These are phyloP conservation scores for Glaucopsyche alexis DNA, from an alignment of 2,888 invertebrate species.

Conservation along the genomic window DNA sequence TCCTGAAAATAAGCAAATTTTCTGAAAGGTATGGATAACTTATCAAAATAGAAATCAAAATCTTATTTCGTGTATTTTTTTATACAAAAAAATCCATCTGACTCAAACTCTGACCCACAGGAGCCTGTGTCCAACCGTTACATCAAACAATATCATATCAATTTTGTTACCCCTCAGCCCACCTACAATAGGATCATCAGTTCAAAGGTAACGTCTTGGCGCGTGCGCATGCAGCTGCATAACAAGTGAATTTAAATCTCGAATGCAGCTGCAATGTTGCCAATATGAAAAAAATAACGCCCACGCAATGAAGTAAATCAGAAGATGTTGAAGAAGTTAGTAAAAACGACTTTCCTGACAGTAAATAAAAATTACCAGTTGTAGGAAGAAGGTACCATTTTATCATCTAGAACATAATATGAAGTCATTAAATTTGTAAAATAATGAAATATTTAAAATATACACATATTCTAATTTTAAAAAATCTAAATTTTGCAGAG, in stretches of 20 bases:
- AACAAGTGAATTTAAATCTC: constrained; percentile 35
- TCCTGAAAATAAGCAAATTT: too few species aligned
- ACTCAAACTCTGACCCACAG: background rate
- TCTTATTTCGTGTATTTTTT: background rate
- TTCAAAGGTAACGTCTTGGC: constrained; percentile 50
- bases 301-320: constrained; percentile 3
- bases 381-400: too few species aligned
- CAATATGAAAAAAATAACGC: background rate
- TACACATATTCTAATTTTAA: too few species aligned
- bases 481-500: too few species aligned
- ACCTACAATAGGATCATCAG: constrained; percentile 38
- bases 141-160: background rate
- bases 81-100: background rate
- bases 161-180: constrained; percentile 34
- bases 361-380: too few species aligned
- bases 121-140: background rate
- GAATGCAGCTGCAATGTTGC: constrained; percentile 27
- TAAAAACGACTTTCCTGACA: too few species aligned
- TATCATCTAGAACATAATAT: too few species aligned
- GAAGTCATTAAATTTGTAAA: too few species aligned
- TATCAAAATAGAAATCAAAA: background rate
- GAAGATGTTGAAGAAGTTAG: background rate
- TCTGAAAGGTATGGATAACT: too few species aligned
- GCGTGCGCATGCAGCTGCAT: constrained; percentile 47
- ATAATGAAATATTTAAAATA: too few species aligned